Base-by-base conservation (phyloP, 2,113 vertebrate genomes). In the Melanerpes aurifrons region DNA sequence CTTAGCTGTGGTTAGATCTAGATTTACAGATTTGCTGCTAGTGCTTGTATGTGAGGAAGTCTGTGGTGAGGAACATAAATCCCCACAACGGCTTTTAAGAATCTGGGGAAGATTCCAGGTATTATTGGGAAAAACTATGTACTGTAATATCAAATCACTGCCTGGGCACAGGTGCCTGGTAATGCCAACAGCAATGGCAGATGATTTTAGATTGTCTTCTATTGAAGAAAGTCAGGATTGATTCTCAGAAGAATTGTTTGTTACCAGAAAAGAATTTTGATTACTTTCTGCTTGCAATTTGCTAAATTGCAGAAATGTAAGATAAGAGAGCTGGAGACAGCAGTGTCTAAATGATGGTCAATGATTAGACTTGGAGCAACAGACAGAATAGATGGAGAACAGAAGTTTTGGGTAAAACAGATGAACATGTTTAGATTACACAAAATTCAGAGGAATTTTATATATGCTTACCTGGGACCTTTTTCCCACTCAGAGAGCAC, bases 61-160 rank as follows among this genome's bases (percentile, higher is more conserved):
- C 61, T 86, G 59, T 66, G 82, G 66, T 88, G 75, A 90, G 75
- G 45, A 87, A 82, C 40, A 80, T 63, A 67, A 92, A 78, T 61
- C 24, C 19, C 10, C 24, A 56, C 64, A 84, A 81, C 0, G 8
- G 37, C 73, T 92, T 92, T 92, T 63, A 88, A 84, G 77, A 93
- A 64, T 64, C 22, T 56, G 21, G 12, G 18, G 47, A 61, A 12
- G 50, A 76, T 63, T 88, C 32, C 32, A 83, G 31, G 21, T 83
- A 40, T 45, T 80, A 56, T 3, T 83, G 47, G 69, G 64, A 89
- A 76, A 87, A 83, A 10, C 17, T 32, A 8, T 6, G 7, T 25
- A 70, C 25, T 70, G n/a, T 22, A 77, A 10, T 29, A 81, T 53
- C 43, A 90, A 58, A 77, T 77, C 45, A 82, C 15, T 53, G 66